phyloP scores from a whole-genome alignment of 2,888 invertebrate species.

The Furcula furcula region DNA sequence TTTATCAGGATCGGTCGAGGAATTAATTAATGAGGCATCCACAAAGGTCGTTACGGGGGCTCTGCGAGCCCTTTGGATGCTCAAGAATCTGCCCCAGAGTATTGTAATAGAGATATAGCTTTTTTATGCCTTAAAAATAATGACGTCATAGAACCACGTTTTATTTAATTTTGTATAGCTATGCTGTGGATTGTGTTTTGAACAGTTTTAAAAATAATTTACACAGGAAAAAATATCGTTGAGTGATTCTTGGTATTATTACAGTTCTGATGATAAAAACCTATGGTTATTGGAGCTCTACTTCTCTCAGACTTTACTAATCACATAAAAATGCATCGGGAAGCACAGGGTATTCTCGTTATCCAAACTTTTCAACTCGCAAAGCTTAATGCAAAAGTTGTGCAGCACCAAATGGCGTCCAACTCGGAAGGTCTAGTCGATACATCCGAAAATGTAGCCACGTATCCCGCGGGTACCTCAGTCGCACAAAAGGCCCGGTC shows the following conservation, averaged over 20 bases:
- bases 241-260: too few relatives aligned
- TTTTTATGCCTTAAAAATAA: slow-evolving; percentile 49
- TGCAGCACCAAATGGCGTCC: slow-evolving; percentile 44
- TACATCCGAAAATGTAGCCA: slow-evolving; percentile 23
- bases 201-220: too few relatives aligned
- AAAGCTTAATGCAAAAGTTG: slow-evolving; percentile 48
- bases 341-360: too few relatives aligned
- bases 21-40: slow-evolving; percentile 62
- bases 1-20: slow-evolving; percentile 53
- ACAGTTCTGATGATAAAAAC: too few relatives aligned
- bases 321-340: slow-evolving; percentile 5
- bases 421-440: slow-evolving; percentile 23
- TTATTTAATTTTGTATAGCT: too few relatives aligned
- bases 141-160: too few relatives aligned
- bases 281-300: too few relatives aligned
- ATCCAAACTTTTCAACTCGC: slow-evolving; percentile 38
- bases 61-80: slow-evolving; percentile 34
- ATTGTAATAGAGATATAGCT: slow-evolving; percentile 37
- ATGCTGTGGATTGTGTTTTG: too few relatives aligned
- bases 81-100: slow-evolving; percentile 38
- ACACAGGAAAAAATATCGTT: too few relatives aligned
- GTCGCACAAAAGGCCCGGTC: slow-evolving; percentile 27
- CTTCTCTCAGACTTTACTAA: slow-evolving; percentile 17
- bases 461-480: slow-evolving; percentile 19
- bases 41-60: slow-evolving; percentile 44